These are phyloP conservation scores for Planiliza haematocheilus DNA, from an alignment of 2,113 vertebrate species.

Conservation along the genomic window DNA sequence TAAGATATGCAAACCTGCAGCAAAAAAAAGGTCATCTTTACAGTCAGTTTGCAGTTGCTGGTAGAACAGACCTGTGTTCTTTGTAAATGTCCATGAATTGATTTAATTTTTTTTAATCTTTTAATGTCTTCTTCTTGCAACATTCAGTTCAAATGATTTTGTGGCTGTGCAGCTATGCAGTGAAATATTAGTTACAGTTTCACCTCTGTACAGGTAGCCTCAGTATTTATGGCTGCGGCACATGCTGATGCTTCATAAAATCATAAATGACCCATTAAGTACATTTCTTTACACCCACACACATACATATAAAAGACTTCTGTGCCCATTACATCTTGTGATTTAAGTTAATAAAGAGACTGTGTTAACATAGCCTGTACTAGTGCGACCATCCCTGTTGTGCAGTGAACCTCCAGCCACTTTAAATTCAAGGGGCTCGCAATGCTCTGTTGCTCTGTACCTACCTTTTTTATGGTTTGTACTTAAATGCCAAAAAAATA, in stretches of 20 bases:
- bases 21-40: neutral
- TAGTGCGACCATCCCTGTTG: too few relatives aligned
- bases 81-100: neutral
- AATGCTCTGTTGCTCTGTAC: neutral
- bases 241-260: slow-evolving; percentile 12
- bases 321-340: neutral
- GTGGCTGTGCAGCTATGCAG: neutral
- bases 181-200: neutral
- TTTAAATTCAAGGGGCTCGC: neutral
- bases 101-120: neutral
- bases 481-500: slow-evolving; percentile 4
- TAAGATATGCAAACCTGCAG: slow-evolving; percentile 59
- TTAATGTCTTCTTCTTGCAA: neutral
- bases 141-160: too few relatives aligned
- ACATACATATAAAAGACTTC: neutral
- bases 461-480: neutral
- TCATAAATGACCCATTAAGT: slow-evolving; percentile 4
- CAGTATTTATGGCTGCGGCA: neutral
- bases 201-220: neutral
- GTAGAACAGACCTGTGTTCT: neutral
- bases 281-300: neutral
- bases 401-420: neutral
- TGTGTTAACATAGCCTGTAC: neutral
- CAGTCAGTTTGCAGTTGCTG: neutral
- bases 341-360: neutral